Conservation (phyloP, 2,797 vertebrate genomes). For the Argentina silus region DNA sequence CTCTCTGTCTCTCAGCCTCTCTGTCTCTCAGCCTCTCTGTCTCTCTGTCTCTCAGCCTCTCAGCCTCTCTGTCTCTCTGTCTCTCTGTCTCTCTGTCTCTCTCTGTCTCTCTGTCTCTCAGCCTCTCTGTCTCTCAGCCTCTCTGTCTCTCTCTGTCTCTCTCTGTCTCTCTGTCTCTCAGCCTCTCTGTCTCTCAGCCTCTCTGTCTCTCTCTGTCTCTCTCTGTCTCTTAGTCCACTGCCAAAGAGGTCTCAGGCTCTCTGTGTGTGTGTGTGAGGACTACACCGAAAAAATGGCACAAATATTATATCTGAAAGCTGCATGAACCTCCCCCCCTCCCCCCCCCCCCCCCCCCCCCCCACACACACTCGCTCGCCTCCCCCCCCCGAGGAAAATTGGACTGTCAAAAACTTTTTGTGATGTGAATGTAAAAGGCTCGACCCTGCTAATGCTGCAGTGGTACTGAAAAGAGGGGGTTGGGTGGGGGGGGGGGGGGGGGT, state of each 20-base stretch:
- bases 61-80: slow-evolving; percentile 11
- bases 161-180: slow-evolving; percentile 17
- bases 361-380: neutral
- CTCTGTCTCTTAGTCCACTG: slow-evolving; percentile 13
- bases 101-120: slow-evolving; percentile 17
- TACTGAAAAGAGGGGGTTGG: neutral
- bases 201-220: slow-evolving; percentile 34
- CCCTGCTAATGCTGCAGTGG: neutral
- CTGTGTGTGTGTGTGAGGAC: too few relatives aligned
- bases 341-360: neutral
- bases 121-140: slow-evolving; percentile 11
- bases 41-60: slow-evolving; percentile 16
- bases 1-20: slow-evolving; percentile 20
- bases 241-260: slow-evolving; percentile 24
- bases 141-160: too few relatives aligned
- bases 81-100: too few relatives aligned
- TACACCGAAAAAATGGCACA: too few relatives aligned
- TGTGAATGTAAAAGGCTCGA: neutral
- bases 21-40: too few relatives aligned
- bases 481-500: neutral
- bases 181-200: slow-evolving; percentile 19
- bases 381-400: neutral
- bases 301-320: slow-evolving; percentile 37
- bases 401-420: neutral
- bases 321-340: slow-evolving; percentile 5